A percentile compares a stretch with the other conserved stretches of the same genome.
phyloP scores from a whole-genome alignment of 2,113 vertebrate genomes.

The Oenanthe oenanthe region DNA sequence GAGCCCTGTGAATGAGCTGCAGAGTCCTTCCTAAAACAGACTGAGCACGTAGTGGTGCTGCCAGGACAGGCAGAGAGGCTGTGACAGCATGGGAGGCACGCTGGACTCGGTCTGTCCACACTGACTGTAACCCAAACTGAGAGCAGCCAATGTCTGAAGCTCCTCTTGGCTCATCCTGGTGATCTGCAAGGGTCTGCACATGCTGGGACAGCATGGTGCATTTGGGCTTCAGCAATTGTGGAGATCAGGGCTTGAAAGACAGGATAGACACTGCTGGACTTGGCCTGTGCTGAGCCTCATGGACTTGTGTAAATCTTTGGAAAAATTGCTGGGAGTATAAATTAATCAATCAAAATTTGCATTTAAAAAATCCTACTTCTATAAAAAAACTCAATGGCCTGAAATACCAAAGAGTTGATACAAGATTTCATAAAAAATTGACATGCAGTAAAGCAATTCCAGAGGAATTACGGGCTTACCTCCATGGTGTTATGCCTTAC shows the following conservation, averaged over 20 bases:
- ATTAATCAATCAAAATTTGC: background rate
- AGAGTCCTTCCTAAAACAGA: background rate
- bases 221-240: fast-evolving
- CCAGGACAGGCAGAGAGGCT: background rate
- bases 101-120: fast-evolving
- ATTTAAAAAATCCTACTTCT: background rate
- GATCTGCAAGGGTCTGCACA: background rate
- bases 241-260: background rate
- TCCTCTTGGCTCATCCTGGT: background rate
- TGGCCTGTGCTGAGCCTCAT: background rate
- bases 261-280: background rate
- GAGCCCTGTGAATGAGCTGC: background rate
- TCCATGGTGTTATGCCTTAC: background rate
- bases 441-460: background rate
- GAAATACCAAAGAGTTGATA: background rate
- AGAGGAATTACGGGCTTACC: background rate
- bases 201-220: background rate
- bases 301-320: background rate
- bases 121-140: background rate
- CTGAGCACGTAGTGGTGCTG: background rate
- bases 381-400: background rate
- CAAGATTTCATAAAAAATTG: background rate
- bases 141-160: background rate
- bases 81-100: background rate
- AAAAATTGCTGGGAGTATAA: background rate